Conservation (phyloP, 2,797 vertebrate species). For the Pangasius djambal region DNA sequence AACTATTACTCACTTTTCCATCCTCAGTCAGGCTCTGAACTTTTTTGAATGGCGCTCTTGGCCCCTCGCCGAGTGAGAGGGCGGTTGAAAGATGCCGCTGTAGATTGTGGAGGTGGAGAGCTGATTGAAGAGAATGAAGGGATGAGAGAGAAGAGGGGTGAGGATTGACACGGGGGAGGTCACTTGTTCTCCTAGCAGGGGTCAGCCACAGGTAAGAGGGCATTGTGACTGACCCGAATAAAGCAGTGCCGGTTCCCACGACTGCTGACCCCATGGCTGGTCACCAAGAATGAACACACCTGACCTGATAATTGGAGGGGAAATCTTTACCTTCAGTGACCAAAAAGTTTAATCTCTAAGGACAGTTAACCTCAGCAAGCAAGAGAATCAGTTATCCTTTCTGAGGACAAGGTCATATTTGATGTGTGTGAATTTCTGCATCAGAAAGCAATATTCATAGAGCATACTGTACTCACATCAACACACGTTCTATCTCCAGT, state of each 20-base stretch:
- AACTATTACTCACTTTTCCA: conserved; percentile 21
- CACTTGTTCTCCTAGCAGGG: conserved; percentile 56
- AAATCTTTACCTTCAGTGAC: neutral
- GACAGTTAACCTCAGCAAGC: neutral
- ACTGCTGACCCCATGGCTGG: conserved; percentile 30
- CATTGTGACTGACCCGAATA: conserved; percentile 57
- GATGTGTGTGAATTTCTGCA: neutral
- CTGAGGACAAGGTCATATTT: neutral
- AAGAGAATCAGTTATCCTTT: neutral
- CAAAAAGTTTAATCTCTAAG: neutral
- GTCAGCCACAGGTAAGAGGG: conserved; percentile 69
- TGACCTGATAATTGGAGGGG: conserved; percentile 9
- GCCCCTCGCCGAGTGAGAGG: conserved; percentile 42
- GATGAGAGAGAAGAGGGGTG: conserved; percentile 55
- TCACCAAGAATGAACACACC: conserved; percentile 22
- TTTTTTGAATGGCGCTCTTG: conserved; percentile 32
- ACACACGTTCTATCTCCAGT: neutral
- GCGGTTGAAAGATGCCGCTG: conserved; percentile 47
- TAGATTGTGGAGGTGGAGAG: conserved; percentile 53
- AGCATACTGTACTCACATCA: too few relatives aligned
- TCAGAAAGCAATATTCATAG: neutral
- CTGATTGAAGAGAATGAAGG: conserved; percentile 56
- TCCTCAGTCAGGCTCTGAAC: conserved; percentile 14
- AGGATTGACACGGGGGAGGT: conserved; percentile 59
- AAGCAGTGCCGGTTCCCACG: conserved; percentile 49